phyloP scores from a whole-genome alignment of 2,113 vertebrate species.

The Thamnophis sirtalis region DNA sequence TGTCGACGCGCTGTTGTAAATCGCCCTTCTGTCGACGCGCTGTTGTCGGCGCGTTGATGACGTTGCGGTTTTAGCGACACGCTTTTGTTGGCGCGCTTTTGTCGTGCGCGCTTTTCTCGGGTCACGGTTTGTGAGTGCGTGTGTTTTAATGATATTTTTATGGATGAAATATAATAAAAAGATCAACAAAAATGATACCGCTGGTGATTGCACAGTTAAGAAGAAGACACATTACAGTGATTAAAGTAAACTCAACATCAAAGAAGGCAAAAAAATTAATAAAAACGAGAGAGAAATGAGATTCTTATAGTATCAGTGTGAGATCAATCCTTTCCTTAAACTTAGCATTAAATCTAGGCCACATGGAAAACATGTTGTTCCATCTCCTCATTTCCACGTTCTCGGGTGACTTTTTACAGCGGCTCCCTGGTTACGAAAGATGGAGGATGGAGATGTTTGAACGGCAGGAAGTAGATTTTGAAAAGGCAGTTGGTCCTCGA shows the following conservation, averaged over 20 bases:
- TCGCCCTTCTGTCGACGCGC: no score
- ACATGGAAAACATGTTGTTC: neutral
- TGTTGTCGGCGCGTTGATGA: no score
- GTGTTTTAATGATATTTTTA: neutral
- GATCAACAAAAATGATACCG: neutral
- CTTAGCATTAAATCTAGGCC: neutral
- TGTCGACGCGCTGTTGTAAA: no score
- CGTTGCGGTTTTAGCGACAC: no score
- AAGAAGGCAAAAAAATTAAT: neutral
- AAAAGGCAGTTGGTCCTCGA: neutral
- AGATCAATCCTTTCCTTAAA: neutral
- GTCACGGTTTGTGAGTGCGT: neutral
- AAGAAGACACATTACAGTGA: neutral
- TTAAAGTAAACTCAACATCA: neutral
- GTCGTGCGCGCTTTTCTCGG: no score
- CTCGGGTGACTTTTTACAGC: neutral
- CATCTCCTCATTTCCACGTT: neutral
- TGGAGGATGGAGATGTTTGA: neutral
- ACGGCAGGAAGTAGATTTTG: no score
- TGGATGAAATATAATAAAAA: neutral
- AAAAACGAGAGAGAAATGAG: neutral
- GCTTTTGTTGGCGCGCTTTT: no score
- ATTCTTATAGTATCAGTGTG: neutral
- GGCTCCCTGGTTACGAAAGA: neutral
- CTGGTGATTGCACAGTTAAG: neutral